Conservation (phyloP, 2,113 vertebrate genomes). For the Crotophaga sulcirostris region DNA sequence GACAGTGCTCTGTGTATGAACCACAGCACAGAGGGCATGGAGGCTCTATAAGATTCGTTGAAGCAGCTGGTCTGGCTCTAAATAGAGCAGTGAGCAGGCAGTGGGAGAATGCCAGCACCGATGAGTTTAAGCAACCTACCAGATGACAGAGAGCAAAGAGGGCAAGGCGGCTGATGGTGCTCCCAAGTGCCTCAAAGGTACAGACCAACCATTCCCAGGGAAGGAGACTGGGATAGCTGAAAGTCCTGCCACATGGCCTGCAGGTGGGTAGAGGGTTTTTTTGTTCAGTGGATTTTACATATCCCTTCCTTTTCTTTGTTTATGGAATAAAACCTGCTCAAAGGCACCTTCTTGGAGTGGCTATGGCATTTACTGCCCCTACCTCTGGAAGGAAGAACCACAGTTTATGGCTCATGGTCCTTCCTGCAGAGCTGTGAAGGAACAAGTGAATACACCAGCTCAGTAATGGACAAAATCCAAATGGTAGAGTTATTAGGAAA, state of each 20-base stretch:
- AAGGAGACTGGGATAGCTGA: not conserved
- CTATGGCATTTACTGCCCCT: not conserved
- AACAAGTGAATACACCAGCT: not conserved
- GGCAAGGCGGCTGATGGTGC: not conserved
- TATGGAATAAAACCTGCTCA: not conserved
- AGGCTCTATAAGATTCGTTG: not conserved
- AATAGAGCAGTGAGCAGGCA: not conserved
- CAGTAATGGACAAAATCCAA: not conserved
- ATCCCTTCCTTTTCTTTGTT: not conserved
- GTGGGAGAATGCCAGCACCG: not conserved
- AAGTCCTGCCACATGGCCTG: not conserved
- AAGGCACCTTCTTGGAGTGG: not conserved
- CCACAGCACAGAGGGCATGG: not conserved
- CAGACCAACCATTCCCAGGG: not conserved
- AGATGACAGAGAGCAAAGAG: not conserved
- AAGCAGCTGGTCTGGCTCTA: slow-evolving; percentile 8
- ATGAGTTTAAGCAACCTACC: not conserved
- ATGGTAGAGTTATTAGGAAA: not conserved
- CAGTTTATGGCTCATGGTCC: not conserved
- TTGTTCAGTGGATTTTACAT: not conserved
- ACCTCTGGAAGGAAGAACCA: not conserved
- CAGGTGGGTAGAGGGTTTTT: not conserved
- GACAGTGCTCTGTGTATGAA: not conserved
- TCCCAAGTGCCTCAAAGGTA: not conserved
- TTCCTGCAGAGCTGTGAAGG: not conserved